Evolutionary conservation across 1,140 invertebrate species (phyloP), one percentile per base, ranked within the genome.

Genomic region (Fopius arisanus): DNA sequence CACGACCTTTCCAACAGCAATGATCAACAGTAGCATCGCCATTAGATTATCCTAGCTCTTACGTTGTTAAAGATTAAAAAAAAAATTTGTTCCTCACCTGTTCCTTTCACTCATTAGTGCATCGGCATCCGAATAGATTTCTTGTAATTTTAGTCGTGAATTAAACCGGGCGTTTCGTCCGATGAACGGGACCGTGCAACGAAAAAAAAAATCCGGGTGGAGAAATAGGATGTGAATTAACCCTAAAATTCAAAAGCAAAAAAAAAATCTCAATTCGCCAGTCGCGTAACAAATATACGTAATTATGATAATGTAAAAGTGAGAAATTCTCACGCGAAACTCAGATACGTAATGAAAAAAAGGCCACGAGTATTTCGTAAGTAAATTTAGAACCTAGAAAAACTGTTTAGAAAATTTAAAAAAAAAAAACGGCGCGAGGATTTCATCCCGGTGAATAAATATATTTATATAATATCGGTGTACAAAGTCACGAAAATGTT

Each of bases 401-500:
- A 6, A 62, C 40, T 28, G 51, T 23, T 73, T 28, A 66, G 43
- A 66, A 41, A 67, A 67, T n/a, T 65, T 51, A 14, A 70, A 41
- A 16, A 51, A 71, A 74, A 26, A 67, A 33, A 72, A 48, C 21
- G 26, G 54, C 51, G 43, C 43, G 43, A 48, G 29, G 19, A 43
- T 51, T 33, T 43, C n/a, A n/a, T 74, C 67, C 68, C 54, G 66
- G 62, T 70, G 26, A 71, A 48, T 70, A 48, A 16, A 33, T 67
- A 62, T 72, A 41, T 67, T 59, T 67, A 70, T 54, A 75, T 66
- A 66, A 33, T 65, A 40, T 75, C 78, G 76, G 68, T 80, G 80
- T 79, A 82, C 77, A 80, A 82, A 82, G 77, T 80, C 77, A 78
- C 75, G 73, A 71, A 78, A 70, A 75, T 68, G 70, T 76, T 68